These are phyloP conservation scores for Drosophila birchii DNA, from an alignment of 2,888 invertebrate species.

Conservation along the genomic window DNA sequence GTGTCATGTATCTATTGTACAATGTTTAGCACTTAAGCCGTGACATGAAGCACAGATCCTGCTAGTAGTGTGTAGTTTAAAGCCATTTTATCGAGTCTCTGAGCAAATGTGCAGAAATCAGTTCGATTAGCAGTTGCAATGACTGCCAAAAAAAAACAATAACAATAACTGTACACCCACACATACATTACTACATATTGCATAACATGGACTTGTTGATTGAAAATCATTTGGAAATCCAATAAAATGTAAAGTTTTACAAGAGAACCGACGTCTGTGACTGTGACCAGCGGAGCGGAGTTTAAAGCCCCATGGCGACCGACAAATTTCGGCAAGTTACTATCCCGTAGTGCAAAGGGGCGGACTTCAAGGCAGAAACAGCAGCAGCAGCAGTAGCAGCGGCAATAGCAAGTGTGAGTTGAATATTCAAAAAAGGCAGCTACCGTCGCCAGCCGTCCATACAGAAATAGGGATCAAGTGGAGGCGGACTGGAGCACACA, in stretches of 20 bases:
- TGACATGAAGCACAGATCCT: constrained; percentile 35
- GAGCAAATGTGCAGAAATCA: constrained; percentile 15
- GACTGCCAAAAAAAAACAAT: constrained; percentile 34
- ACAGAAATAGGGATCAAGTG: constrained; percentile 38
- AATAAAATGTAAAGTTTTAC: constrained; percentile 73
- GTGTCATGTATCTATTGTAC: constrained; percentile 47
- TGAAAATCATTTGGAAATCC: constrained; percentile 74
- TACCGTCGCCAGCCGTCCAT: constrained; percentile 40
- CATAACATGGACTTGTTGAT: constrained; percentile 77
- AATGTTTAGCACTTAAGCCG: constrained; percentile 39
- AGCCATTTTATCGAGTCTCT: constrained; percentile 37
- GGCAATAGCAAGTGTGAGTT: constrained; percentile 24
- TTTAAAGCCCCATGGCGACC: constrained; percentile 44
- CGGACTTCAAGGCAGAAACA: constrained; percentile 20
- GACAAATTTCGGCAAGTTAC: constrained; percentile 41
- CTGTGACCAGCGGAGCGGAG: constrained; percentile 28
- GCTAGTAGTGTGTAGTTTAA: constrained; percentile 36
- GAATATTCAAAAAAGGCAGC: constrained; percentile 50
- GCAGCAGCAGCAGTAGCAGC: neutral
- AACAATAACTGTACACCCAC: constrained; percentile 55
- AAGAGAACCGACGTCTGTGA: constrained; percentile 8
- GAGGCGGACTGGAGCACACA: constrained; percentile 30
- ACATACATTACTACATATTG: constrained; percentile 52
- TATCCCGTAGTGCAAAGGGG: constrained; percentile 32
- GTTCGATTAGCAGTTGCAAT: constrained; percentile 33